Conservation (phyloP, 1,140 invertebrate species). For the Megathymus violae region DNA sequence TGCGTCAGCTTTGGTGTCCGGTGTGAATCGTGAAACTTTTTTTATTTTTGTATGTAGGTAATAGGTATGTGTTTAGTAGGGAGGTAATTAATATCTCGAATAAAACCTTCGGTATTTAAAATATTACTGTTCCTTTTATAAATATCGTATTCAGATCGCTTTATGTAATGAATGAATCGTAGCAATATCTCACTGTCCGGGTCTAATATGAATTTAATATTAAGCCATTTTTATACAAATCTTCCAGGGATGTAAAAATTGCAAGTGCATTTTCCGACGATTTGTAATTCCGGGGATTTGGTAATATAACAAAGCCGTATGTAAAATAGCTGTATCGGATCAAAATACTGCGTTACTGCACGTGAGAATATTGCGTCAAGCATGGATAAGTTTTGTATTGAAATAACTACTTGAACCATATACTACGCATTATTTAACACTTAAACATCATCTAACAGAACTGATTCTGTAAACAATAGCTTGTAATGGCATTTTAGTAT, state of each 20-base stretch:
- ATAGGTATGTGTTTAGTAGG: too few relatives aligned
- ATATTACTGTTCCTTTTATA: neutral
- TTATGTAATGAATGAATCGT: too few relatives aligned
- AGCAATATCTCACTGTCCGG: too few relatives aligned
- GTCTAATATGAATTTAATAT: too few relatives aligned
- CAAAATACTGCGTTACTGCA: slow-evolving; percentile 25
- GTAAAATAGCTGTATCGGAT: slow-evolving; percentile 5
- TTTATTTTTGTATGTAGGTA: neutral
- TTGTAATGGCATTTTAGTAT: slow-evolving; percentile 63
- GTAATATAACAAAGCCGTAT: slow-evolving; percentile 6
- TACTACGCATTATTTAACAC: slow-evolving; percentile 48
- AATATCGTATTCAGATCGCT: too few relatives aligned
- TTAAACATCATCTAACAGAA: slow-evolving; percentile 56
- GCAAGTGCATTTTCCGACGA: neutral
- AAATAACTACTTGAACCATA: slow-evolving; percentile 33
- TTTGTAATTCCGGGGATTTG: neutral
- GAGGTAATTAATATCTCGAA: too few relatives aligned
- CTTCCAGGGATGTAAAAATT: neutral
- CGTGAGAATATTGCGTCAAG: slow-evolving; percentile 38
- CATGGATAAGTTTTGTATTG: slow-evolving; percentile 28
- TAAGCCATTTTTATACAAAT: too few relatives aligned
- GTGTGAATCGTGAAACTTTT: neutral
- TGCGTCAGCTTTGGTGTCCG: slow-evolving; percentile 5
- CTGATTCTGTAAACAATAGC: slow-evolving; percentile 67
- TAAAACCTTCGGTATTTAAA: neutral